Evolutionary conservation across 2,888 invertebrate species (phyloP).

Genomic region (Diarsia mendica): DNA sequence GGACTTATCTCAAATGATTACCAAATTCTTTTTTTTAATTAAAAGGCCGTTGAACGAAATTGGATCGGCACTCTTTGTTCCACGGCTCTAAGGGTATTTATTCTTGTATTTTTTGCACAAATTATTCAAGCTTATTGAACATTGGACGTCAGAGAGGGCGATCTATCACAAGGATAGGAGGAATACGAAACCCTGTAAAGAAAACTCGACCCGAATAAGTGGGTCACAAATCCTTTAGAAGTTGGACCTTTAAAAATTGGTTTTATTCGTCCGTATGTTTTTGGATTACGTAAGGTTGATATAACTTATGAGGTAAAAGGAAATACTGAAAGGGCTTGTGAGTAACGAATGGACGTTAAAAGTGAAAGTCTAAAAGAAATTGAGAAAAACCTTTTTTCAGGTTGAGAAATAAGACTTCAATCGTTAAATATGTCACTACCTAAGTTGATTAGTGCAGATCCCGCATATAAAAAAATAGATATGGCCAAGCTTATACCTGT

Average conservation of each 20-base stretch:
- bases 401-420: not conserved
- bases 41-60: constrained; percentile 77
- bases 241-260: constrained; percentile 81
- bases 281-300: constrained; percentile 72
- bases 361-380: constrained; percentile 9
- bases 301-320: constrained; percentile 56
- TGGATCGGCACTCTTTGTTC: constrained; percentile 76
- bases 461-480: not conserved
- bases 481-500: not conserved
- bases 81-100: constrained; percentile 74
- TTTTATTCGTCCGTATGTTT: constrained; percentile 79
- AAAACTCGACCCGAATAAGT: constrained; percentile 77
- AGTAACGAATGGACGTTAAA: constrained; percentile 6
- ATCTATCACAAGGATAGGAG: constrained; percentile 82
- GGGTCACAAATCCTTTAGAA: constrained; percentile 80
- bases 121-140: constrained; percentile 85
- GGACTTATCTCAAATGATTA: constrained; percentile 69
- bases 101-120: constrained; percentile 80
- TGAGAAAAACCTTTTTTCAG: no score
- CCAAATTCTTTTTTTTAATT: constrained; percentile 75
- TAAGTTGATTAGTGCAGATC: not conserved
- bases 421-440: not conserved
- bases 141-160: constrained; percentile 77
- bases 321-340: constrained; percentile 29
- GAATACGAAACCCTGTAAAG: constrained; percentile 75